Evolutionary conservation across 2,113 vertebrate genomes (phyloP).

Genomic region (Plecturocebus donacophilus): DNA sequence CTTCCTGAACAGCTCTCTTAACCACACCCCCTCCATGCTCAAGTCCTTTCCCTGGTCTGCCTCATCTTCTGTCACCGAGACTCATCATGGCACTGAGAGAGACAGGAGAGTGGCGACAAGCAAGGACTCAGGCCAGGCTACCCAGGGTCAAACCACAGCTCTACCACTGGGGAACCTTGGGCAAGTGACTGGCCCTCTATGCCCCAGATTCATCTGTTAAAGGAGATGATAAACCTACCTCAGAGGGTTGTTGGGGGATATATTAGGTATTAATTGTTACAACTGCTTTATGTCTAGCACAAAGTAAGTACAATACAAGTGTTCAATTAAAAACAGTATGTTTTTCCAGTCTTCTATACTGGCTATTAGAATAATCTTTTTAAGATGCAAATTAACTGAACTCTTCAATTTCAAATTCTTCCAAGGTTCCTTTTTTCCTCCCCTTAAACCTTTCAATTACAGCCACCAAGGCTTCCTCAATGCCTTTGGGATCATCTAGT

Average conservation of each 20-base stretch:
- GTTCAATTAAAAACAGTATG: background rate
- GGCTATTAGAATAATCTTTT: background rate
- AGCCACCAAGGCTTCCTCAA: background rate
- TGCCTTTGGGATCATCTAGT: background rate
- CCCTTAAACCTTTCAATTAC: no score
- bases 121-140: background rate
- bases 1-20: background rate
- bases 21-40: background rate
- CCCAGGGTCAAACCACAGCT: background rate
- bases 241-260: background rate
- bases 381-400: background rate
- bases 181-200: background rate
- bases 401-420: background rate
- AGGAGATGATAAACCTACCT: background rate
- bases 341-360: background rate
- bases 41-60: background rate
- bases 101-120: background rate
- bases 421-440: background rate
- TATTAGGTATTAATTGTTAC: background rate
- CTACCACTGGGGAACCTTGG: background rate
- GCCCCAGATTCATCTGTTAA: background rate
- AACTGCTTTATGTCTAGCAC: background rate
- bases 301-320: background rate
- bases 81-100: background rate
- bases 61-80: background rate